Base-by-base conservation (phyloP, 2,113 vertebrate species). In the Cariama cristata region DNA sequence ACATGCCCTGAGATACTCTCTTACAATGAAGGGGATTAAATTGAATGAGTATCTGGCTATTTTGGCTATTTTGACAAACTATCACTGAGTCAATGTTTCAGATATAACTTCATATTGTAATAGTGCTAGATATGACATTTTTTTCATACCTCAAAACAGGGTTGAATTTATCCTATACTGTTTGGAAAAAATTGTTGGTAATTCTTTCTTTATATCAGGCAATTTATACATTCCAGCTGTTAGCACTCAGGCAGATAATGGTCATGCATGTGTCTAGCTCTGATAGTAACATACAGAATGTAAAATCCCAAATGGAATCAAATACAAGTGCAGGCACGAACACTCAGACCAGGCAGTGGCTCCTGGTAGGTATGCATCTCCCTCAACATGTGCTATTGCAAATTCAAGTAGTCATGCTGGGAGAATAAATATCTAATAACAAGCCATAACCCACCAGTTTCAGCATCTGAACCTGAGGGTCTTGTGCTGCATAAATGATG, bases 361-460 rank as follows among this genome's bases (percentile, higher is more conserved):
- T 53, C 79, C 49, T 69, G 58, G 68, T 19, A 44, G 80, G 53
- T 11, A 45, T 56, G 42, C 52, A 26, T 49, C 63, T 86, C 44
- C 75, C 79, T 63, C 76, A 80, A 23, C 33, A 12, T 7, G 14
- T 44, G 40, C 82, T 94, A 15, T 69, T 71, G 68, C 24, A 86
- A 90, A 96, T 95, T 93, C 86, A 75, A 56, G 50, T 33, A 75
- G 64, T 86, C 68, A n/a, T 26, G 63, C 59, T 80, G 47, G 64
- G 60, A 64, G n/a, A 95, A 89, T 81, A 93, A 91, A 91, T 97
- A 66, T 53, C 86, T 91, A 56, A 60, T 84, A 92, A 80, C 38
- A 71, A 94, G 52, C 32, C 79, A 77, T 88, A 79, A 91, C 93
- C 28, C 30, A 77, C 60, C 47, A 35, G 52, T 45, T 44, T 89